Conservation (phyloP, 2,113 vertebrate genomes). For the Mystacornis crossleyi region DNA sequence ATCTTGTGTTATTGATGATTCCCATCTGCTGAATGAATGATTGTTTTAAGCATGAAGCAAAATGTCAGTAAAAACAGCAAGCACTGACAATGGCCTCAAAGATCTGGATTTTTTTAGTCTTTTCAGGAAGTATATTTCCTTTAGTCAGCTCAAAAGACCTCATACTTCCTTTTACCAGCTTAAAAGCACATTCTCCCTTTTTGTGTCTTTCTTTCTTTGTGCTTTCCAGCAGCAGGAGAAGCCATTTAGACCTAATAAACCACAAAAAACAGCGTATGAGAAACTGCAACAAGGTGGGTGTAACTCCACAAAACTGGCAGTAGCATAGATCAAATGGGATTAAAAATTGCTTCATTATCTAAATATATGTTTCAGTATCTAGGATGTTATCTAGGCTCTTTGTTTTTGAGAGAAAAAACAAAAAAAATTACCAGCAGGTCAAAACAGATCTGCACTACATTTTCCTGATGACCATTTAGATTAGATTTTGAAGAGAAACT, state of each 20-base stretch:
- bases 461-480: background rate
- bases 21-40: background rate
- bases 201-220: background rate
- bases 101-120: background rate
- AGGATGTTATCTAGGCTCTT: background rate
- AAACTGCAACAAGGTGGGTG: background rate
- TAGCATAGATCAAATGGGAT: background rate
- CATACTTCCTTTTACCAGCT: background rate
- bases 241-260: background rate
- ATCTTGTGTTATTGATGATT: background rate
- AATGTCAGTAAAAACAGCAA: background rate
- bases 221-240: background rate
- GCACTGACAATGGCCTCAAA: background rate
- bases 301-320: background rate
- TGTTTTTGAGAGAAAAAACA: background rate
- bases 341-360: background rate
- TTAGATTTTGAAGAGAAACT: background rate
- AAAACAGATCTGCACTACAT: background rate
- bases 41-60: background rate
- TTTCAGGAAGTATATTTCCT: constrained; percentile 21
- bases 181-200: background rate
- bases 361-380: background rate
- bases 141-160: background rate
- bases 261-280: background rate
- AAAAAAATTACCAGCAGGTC: background rate